Percentiles rank a stretch among this genome's conserved stretches.
phyloP scores from a whole-genome alignment of 2,888 invertebrate species.

The Dryobotodes eremita region DNA sequence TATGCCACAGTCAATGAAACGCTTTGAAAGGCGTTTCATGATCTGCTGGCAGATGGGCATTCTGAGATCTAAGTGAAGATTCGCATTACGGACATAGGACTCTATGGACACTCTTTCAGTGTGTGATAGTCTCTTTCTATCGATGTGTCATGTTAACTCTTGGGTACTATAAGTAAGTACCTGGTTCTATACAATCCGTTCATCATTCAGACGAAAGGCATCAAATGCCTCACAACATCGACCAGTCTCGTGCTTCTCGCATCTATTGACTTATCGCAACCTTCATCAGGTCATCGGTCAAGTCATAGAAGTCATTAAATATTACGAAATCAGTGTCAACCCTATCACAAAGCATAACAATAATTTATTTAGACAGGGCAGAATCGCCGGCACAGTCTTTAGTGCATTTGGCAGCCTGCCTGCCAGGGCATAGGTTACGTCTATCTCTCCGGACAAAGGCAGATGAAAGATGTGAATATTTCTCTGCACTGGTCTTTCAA shows the following conservation, averaged over 20 bases:
- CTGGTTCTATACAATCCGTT: not conserved
- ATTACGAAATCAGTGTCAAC: conserved; percentile 23
- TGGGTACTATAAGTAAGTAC: not conserved
- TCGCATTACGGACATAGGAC: too few relatives aligned
- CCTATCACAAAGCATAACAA: conserved; percentile 58
- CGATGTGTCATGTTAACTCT: not conserved
- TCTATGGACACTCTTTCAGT: not conserved
- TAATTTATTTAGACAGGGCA: conserved; percentile 69
- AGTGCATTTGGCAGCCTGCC: conserved; percentile 74
- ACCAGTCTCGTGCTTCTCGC: not conserved
- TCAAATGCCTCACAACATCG: not conserved
- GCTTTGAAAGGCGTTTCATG: too few relatives aligned
- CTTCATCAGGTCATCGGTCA: not conserved
- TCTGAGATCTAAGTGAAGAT: too few relatives aligned
- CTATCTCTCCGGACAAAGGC: conserved; percentile 54
- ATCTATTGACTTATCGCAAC: not conserved
- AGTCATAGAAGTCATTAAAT: not conserved
- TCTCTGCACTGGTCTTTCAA: conserved; percentile 51
- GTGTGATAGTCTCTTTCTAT: not conserved
- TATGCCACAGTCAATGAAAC: too few relatives aligned
- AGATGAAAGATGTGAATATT: conserved; percentile 65
- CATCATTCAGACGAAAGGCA: conserved; percentile 9
- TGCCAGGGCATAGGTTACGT: conserved; percentile 61
- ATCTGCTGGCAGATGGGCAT: too few relatives aligned
- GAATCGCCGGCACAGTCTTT: conserved; percentile 67